Evolutionary conservation across 2,888 invertebrate species (phyloP).

Genomic region (Dryobotodes eremita): DNA sequence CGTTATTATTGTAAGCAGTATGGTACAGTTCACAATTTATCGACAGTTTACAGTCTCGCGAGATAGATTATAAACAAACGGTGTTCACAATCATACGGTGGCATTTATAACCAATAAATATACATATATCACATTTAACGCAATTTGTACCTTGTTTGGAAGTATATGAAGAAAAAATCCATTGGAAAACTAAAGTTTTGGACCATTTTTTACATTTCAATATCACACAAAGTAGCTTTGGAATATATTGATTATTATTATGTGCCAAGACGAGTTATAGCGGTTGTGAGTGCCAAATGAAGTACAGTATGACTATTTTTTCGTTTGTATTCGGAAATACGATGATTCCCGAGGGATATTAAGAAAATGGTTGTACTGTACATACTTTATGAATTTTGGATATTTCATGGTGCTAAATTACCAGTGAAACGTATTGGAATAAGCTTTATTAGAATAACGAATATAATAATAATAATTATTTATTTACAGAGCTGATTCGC

Average conservation of each 20-base stretch:
- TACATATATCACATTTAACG: slow-evolving; percentile 80
- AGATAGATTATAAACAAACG: too few species aligned
- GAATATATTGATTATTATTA: neutral
- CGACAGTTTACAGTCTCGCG: too few species aligned
- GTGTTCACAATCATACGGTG: too few species aligned
- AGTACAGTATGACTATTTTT: too few species aligned
- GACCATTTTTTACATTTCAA: slow-evolving; percentile 6
- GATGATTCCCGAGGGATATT: too few species aligned
- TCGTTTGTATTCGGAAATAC: too few species aligned
- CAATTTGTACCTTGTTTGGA: slow-evolving; percentile 81
- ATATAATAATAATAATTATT: neutral
- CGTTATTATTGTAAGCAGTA: too few species aligned
- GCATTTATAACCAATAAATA: slow-evolving; percentile 71
- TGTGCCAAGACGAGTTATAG: neutral
- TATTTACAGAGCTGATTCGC: neutral
- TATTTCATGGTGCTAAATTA: too few species aligned
- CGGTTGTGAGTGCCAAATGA: neutral
- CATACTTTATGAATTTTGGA: neutral
- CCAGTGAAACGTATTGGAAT: neutral
- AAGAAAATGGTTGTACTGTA: too few species aligned
- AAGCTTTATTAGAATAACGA: neutral
- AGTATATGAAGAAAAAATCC: slow-evolving; percentile 41
- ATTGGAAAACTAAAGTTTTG: slow-evolving; percentile 8
- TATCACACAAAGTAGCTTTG: neutral
- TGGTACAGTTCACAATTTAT: too few species aligned